A percentile compares a stretch with the other conserved stretches of the same genome.
Evolutionary conservation across 2,113 vertebrate genomes (phyloP).

Genomic region (Neoarius graeffei): DNA sequence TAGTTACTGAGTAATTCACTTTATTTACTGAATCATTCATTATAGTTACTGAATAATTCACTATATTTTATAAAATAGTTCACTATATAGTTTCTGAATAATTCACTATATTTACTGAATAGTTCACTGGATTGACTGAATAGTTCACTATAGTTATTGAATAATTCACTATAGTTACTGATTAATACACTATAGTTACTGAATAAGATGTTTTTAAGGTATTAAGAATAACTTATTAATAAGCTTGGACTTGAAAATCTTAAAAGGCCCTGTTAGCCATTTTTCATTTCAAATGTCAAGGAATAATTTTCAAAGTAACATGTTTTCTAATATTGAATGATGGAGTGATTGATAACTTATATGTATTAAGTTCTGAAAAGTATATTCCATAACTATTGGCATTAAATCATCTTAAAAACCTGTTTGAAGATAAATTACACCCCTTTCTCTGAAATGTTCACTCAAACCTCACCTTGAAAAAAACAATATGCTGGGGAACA

Average conservation of each 20-base stretch:
- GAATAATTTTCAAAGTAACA: not conserved
- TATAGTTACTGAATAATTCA: too few species aligned
- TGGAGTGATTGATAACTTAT: not conserved
- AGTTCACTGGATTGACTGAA: too few species aligned
- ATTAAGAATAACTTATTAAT: not conserved
- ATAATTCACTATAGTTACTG: too few species aligned
- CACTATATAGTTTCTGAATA: too few species aligned
- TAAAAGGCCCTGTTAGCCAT: not conserved
- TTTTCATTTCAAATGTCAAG: not conserved
- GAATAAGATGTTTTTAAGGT: too few species aligned
- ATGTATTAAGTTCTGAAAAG: not conserved
- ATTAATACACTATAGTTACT: too few species aligned
- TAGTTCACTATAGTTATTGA: too few species aligned
- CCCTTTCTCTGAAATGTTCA: not conserved
- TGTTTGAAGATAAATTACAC: not conserved
- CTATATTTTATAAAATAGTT: too few species aligned
- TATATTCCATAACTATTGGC: not conserved
- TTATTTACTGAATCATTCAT: too few species aligned
- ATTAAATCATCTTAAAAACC: not conserved
- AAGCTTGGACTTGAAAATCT: not conserved
- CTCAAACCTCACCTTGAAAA: constrained; percentile 44
- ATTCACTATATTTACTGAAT: too few species aligned
- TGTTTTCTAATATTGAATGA: not conserved
- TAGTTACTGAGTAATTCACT: too few species aligned
- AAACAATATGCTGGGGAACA: not conserved